These are phyloP conservation scores for Saturnia japonica DNA, from an alignment of 2,888 invertebrate species.

Conservation along the genomic window DNA sequence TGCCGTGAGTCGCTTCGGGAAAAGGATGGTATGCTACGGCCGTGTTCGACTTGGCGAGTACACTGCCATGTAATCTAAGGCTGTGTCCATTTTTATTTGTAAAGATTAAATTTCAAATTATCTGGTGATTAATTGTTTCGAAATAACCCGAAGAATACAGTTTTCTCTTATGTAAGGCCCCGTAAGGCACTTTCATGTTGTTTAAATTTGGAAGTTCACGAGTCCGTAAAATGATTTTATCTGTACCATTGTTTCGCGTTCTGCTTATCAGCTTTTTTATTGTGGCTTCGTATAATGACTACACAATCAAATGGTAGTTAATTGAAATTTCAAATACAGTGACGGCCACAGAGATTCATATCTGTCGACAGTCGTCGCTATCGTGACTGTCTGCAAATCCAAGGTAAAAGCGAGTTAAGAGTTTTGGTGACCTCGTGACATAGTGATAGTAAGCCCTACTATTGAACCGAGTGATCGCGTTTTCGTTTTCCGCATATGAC, in stretches of 20 bases:
- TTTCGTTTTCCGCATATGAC: too few species aligned
- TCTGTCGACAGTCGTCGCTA: background rate
- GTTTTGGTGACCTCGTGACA: too few species aligned
- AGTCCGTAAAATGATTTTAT: constrained; percentile 29
- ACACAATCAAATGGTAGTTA: background rate
- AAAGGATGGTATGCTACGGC: too few species aligned
- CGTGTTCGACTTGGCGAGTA: too few species aligned
- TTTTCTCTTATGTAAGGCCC: constrained; percentile 4
- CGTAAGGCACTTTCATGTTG: background rate
- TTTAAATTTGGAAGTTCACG: constrained; percentile 23
- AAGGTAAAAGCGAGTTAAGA: background rate
- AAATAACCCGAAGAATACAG: constrained; percentile 8
- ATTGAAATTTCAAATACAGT: background rate
- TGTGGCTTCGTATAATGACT: background rate
- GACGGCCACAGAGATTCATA: background rate
- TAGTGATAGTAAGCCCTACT: too few species aligned
- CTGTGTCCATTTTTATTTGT: too few species aligned
- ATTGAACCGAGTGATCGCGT: too few species aligned
- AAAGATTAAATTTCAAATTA: background rate
- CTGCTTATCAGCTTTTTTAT: background rate
- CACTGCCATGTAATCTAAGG: too few species aligned
- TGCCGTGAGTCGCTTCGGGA: too few species aligned
- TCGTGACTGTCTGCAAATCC: background rate
- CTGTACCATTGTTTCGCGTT: constrained; percentile 20
- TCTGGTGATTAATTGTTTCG: too few species aligned